phyloP scores from a whole-genome alignment of 2,888 invertebrate species.

The Oithona nana region DNA sequence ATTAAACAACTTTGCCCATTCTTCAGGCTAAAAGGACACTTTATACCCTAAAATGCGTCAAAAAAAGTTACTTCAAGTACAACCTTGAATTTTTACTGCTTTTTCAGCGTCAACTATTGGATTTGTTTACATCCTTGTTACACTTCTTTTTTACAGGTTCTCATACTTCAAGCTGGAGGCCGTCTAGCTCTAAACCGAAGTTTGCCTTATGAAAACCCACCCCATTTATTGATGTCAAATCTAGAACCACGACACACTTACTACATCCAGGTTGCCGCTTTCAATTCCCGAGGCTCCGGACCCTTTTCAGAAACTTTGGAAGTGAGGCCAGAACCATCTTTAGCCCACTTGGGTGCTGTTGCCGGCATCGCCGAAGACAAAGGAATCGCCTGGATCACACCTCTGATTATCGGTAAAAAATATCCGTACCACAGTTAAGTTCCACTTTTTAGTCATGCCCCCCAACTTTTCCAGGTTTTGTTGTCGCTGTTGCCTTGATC shows the following conservation, averaged over 20 bases:
- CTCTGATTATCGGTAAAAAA: not conserved
- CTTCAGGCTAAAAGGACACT: too few species aligned
- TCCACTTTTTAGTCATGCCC: too few species aligned
- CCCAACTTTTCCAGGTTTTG: too few species aligned
- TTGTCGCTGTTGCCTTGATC: not conserved
- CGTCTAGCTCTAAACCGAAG: constrained; percentile 1
- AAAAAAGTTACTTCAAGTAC: too few species aligned
- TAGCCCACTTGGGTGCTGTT: not conserved
- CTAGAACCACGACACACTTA: constrained; percentile 5
- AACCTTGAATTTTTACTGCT: too few species aligned
- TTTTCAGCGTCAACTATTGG: too few species aligned
- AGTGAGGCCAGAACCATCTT: constrained; percentile 8
- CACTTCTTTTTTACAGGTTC: not conserved
- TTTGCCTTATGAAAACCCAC: not conserved
- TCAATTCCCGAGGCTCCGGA: constrained; percentile 3
- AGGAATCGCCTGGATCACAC: not conserved
- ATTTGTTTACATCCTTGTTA: too few species aligned
- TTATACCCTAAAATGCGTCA: too few species aligned
- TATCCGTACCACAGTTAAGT: too few species aligned
- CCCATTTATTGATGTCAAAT: constrained; percentile 2
- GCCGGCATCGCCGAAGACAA: not conserved
- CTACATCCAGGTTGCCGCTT: constrained; percentile 1
- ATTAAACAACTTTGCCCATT: too few species aligned
- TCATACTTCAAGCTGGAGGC: constrained; percentile 1
- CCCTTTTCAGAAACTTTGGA: not conserved